Evolutionary conservation across 2,888 invertebrate genomes (phyloP), one percentile per base, ranked within the genome.

Genomic region (Saturnia japonica): DNA sequence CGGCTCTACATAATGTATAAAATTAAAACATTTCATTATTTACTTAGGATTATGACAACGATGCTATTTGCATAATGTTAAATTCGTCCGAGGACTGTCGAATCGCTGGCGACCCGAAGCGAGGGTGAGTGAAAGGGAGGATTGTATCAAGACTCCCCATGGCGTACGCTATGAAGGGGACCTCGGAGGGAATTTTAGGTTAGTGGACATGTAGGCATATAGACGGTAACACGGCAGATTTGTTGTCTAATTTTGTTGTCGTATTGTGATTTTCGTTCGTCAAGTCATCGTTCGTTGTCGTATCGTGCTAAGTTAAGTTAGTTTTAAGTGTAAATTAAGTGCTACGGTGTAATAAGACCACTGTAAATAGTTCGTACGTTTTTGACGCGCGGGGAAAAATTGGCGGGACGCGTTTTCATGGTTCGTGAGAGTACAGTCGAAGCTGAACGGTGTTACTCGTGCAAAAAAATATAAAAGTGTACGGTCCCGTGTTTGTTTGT

Each of bases 141-240:
- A 84, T 86, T 85, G 91, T 88, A 90, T 88, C 91, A 91, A 91
- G 91, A 91, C 87, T 87, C 91, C 91, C 93, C 91, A 91, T 91
- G 85, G 90, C 90, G 88, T 85, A 83, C 88, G 86, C 88, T 86
- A 85, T 85, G 87, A 89, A 86, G 84, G 91, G 91, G 89, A 88
- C 87, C 57, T 87, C 91, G 80, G 89, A 89, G 91, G 88, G 89
- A 91, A 90, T 93, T 93, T 93, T 93, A 93, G 93, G 90, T 94
- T 94, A 94, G 94, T 94, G 94, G 94, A 91, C 94, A 94, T 94
- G 94, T 94, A 94, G 94, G 91, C 93, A 94, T 94, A 93, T 92
- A 91, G 92, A 91, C 92, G 94, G 88, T 85, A 91, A 94, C 94
- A 94, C 94, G 94, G 93, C 94, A 90, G 89, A 89, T 89, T 92